Base-by-base conservation (phyloP, 2,888 invertebrate genomes). In the Cynaeus angustus region DNA sequence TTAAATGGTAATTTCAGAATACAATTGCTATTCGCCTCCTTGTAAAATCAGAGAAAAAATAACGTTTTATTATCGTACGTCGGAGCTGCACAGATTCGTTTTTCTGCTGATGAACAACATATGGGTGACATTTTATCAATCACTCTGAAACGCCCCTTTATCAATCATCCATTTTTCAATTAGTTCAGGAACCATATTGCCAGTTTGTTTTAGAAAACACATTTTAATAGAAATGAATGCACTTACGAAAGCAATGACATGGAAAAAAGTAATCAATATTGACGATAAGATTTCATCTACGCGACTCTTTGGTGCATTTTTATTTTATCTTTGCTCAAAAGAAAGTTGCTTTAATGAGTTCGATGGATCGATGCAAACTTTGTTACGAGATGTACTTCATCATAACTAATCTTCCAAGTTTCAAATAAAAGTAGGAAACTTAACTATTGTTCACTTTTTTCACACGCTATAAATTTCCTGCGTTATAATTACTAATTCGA, bases 1-100 rank as follows among this genome's bases (percentile, higher is more conserved):
- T 46, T 46, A 48, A 59, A 33, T 33, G 28, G 48, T 43, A 59
- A 59, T 46, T 59, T 45, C n/a, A 12, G 7, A 45, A 45, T 43
- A 41, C 43, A 55, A 53, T 37, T 8, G 33, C 5, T n/a, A n/a
- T n/a, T n/a, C 21, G n/a, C 8, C 26, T 14, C 14, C 14, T 16
- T 46, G 13, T 8, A 14, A 7, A 6, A 16, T 33, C 33, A 33
- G 7, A 33, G 33, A 33, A 33, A 33, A n/a, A 28, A 28, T 5
- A 28, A 28, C 4, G n/a, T 6, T 7, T 6, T 9, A 7, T 9
- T 33, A 6, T 33, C 6, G 33, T 2, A 33, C 33, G 9, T 33
- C 33, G 28, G 5, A 5, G 28, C 28, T 28, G 28, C 28, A 28
- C 28, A 28, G 7, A n/a, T n/a, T n/a, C n/a, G 2, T 4, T 21